Percentiles rank a stretch among this genome's conserved stretches.
Conservation (phyloP, 2,113 vertebrate genomes). For the Syrmaticus mikado region DNA sequence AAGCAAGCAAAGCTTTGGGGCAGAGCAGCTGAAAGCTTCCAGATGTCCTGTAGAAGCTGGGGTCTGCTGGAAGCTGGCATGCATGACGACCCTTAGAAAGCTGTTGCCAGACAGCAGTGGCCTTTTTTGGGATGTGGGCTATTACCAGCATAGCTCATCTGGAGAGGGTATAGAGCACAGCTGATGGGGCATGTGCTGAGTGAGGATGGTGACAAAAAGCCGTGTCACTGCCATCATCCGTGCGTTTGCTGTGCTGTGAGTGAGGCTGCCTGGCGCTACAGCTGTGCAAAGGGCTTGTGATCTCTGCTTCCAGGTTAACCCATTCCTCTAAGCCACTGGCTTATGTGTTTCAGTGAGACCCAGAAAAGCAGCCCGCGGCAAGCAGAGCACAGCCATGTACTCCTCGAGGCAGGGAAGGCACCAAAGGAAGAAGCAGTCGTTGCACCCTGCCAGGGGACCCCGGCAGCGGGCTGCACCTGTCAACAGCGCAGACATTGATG, state of each 20-base stretch:
- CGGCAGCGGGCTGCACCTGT: constrained; percentile 76
- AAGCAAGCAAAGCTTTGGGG: background rate
- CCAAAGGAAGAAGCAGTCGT: constrained; percentile 82
- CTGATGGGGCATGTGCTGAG: background rate
- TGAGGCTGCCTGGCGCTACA: rapidly evolving
- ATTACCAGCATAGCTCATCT: background rate
- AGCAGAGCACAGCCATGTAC: constrained; percentile 64
- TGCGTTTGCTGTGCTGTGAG: background rate
- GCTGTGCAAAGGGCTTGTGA: background rate
- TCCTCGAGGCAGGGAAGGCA: constrained; percentile 76
- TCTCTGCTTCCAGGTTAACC: background rate
- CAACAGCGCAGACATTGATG: constrained; percentile 90
- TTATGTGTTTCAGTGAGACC: constrained; percentile 86
- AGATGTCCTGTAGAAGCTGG: rapidly evolving
- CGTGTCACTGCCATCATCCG: rapidly evolving
- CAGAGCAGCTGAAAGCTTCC: background rate
- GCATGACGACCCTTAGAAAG: background rate
- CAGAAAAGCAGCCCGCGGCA: constrained; percentile 82
- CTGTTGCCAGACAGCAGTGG: background rate
- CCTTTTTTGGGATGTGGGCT: background rate
- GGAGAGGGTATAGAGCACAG: background rate
- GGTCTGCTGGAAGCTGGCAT: background rate
- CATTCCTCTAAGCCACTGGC: background rate
- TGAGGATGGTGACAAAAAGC: background rate
- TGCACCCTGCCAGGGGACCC: constrained; percentile 72